phyloP scores from a whole-genome alignment of 2,113 vertebrate genomes.

The Pluvianellus socialis region DNA sequence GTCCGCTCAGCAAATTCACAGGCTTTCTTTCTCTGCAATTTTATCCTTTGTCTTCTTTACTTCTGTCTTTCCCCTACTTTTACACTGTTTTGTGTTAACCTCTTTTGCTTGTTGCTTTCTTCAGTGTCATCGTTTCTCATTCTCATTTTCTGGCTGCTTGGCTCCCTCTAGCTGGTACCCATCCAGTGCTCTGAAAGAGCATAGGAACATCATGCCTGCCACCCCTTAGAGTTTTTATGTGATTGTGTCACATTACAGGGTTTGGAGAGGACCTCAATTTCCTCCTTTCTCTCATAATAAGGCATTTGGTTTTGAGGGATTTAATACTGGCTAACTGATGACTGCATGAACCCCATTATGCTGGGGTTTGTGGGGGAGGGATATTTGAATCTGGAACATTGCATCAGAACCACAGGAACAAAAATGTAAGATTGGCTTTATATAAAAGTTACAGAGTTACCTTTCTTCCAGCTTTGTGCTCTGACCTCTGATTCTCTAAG shows the following conservation, averaged over 20 bases:
- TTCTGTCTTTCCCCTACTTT: neutral
- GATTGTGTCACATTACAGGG: neutral
- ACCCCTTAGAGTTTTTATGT: neutral
- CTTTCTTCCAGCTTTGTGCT: neutral
- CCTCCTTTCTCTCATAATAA: neutral
- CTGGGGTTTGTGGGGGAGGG: neutral
- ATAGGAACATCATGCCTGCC: neutral
- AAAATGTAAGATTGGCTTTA: neutral
- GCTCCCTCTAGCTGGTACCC: neutral
- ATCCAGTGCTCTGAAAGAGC: neutral
- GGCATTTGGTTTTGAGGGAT: neutral
- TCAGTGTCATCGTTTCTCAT: neutral
- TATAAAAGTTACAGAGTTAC: neutral
- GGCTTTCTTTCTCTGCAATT: neutral
- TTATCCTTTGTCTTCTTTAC: neutral
- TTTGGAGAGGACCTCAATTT: neutral
- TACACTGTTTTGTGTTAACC: neutral
- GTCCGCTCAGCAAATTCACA: neutral
- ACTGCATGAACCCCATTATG: neutral
- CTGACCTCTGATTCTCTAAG: neutral
- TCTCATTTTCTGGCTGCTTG: neutral
- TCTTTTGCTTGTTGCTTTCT: neutral
- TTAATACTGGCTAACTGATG: neutral
- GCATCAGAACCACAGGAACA: neutral
- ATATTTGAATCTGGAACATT: neutral